Base-by-base conservation (phyloP, 2,113 vertebrate species). In the Calyptommatus sinebrachiatus region DNA sequence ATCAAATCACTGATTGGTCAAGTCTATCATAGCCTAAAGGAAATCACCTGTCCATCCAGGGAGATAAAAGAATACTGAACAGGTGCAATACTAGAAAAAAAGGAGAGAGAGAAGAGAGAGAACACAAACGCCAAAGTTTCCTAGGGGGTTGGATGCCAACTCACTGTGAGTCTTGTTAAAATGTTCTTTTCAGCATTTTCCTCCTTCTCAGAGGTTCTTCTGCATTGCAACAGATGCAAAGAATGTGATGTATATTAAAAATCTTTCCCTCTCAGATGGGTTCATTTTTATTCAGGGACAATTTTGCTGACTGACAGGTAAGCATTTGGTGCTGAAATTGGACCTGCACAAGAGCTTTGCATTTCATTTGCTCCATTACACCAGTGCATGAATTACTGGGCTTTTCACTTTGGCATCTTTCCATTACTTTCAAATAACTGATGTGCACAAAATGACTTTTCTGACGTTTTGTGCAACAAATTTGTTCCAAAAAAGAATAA, bases 311-410 rank as follows among this genome's bases (percentile, higher is more conserved):
- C 92, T 96, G 97, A 96, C 96, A 96, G 92, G 93, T 94, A 92
- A 94, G 93, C 87, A 91, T 94, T 93, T 89, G 91, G 92, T 92
- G 91, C 88, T 91, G 94, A 94, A 95, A 94, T 93, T 92, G 93
- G 91, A 94, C 94, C 93, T 91, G 90, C 84, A 93, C 92, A 89
- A 94, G 91, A 95, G 94, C 94, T 94, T 92, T 95, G 94, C 94
- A 95, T 96, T 96, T 95, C 94, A 95, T 96, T 95, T 96, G 94
- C 95, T 96, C 94, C 95, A 95, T 96, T 96, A 96, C 95, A 96
- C 95, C 93, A 92, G 79, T 88, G 94, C 93, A 95, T 94, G 93
- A 95, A 95, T 96, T 96, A 95, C 94, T 93, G 94, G 94, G 93
- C 94, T 91, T 95, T 81, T 94, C 89, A 89, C 79, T 85, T 88